Conservation (phyloP, 2,113 vertebrate species). For the Odobenus rosmarus region DNA sequence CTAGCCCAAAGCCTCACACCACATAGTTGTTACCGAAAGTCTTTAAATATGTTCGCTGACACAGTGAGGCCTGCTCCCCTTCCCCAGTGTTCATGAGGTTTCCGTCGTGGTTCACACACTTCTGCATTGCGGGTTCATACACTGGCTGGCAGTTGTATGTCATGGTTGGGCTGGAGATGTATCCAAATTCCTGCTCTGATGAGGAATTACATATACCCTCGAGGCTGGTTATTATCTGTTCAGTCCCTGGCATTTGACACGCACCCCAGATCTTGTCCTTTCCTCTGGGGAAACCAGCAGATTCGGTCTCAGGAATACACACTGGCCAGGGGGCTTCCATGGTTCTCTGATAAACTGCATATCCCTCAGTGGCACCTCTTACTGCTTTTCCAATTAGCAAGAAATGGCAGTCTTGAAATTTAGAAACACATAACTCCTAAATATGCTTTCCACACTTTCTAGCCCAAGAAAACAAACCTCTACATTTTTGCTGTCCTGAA, state of each 20-base stretch:
- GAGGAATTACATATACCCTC: background rate
- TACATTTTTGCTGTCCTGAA: background rate
- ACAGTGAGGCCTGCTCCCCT: background rate
- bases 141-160: background rate
- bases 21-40: background rate
- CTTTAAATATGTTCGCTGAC: background rate
- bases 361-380: background rate
- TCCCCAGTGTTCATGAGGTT: background rate
- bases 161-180: background rate
- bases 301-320: background rate
- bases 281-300: background rate
- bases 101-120: background rate
- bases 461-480: background rate
- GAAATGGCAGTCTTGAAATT: background rate
- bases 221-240: background rate
- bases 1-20: background rate
- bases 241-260: background rate
- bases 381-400: background rate
- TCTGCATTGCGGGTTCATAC: background rate
- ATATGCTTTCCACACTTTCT: background rate
- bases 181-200: background rate
- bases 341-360: background rate
- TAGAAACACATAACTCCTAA: background rate
- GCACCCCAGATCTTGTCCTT: background rate
- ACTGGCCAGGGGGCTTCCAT: background rate